Evolutionary conservation across 2,113 vertebrate genomes (phyloP).

Genomic region (Sigmodon hispidus): DNA sequence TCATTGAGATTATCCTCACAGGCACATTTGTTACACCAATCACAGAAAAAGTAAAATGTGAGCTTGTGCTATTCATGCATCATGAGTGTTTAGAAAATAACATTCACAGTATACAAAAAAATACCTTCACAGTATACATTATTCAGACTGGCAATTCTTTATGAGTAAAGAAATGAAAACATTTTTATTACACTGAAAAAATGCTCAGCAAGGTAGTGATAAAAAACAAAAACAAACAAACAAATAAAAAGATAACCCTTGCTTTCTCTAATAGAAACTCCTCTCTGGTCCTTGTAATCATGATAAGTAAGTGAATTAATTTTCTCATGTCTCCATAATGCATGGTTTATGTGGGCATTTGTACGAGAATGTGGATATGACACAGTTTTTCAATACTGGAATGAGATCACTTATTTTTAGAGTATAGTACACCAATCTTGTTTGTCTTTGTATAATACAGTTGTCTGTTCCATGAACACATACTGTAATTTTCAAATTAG

Average conservation of each 20-base stretch:
- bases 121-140: background rate
- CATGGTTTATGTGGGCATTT: background rate
- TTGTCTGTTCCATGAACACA: background rate
- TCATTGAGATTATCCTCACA: background rate
- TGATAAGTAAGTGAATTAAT: background rate
- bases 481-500: background rate
- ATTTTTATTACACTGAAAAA: background rate
- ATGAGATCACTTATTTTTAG: background rate
- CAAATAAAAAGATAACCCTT: too few species aligned
- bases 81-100: background rate
- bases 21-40: background rate
- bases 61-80: background rate
- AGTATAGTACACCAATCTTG: background rate
- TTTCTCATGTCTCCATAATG: background rate
- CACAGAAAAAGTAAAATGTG: background rate
- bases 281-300: background rate
- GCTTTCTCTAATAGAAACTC: background rate
- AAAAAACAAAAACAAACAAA: too few species aligned
- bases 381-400: background rate
- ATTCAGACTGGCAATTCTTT: background rate
- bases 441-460: background rate
- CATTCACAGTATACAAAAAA: background rate
- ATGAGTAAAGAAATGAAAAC: background rate
- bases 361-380: fast-evolving
- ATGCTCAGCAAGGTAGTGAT: fast-evolving